Evolutionary conservation across 92 coral and sea anemone species (phyloP), one percentile per base, ranked within the genome.

Genomic region (Parazoanthus atlanticus): DNA sequence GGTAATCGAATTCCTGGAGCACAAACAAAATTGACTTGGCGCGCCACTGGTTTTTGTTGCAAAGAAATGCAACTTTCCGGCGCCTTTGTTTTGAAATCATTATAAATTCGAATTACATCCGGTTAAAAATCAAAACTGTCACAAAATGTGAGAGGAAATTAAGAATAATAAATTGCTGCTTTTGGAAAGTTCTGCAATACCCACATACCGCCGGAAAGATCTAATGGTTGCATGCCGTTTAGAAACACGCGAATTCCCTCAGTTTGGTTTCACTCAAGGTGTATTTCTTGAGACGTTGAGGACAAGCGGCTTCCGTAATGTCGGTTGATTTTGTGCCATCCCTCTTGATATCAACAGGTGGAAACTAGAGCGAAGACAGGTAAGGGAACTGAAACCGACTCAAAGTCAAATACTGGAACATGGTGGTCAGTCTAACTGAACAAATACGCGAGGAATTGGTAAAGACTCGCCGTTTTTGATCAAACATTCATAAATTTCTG

Each of bases 81-180:
- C 7, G 31, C 33, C 13, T 78, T 75, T 38, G 40, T 41, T 78
- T 47, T 49, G 9, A n/a, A 8, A 78, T 46, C 40, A 78, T 78
- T 47, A 78, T 43, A 30, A 78, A 47, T 29, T 49, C 66, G 65
- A 47, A 17, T 78, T 17, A 78, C 65, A 78, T 78, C 82, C 61
- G 82, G 82, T 28, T 19, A 19, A 78, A 43, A 46, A 29, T 47
- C 82, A 41, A 43, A 78, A 47, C 61, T 41, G 82, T 52, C 56
- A 43, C 34, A 43, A 78, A 26, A 30, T 47, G 8, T 30, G 38
- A 78, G 61, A 28, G 82, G 23, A 78, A 78, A 41, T 28, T 72
- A 78, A 78, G 36, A 26, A 78, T 78, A 78, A 47, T 41, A 78
- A n/a, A 46, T 78, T 78, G 64, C 58, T 41, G 54, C 80, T 46